These are phyloP conservation scores for Thelaira solivaga DNA, from an alignment of 2,888 invertebrate species.

Conservation along the genomic window DNA sequence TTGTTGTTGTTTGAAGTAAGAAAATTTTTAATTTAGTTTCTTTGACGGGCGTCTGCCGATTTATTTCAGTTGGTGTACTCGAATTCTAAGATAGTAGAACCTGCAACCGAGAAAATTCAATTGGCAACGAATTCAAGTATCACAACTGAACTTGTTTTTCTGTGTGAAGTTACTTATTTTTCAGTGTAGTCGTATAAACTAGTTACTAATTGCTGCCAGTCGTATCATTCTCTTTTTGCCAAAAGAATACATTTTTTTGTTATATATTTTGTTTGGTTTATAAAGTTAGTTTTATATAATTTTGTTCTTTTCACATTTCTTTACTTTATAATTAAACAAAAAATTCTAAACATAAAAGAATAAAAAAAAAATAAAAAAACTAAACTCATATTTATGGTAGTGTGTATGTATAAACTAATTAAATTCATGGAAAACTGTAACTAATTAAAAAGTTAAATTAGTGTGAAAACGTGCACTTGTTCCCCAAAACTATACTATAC, in stretches of 20 bases:
- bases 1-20: too few species aligned
- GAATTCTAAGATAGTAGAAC: too few species aligned
- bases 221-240: neutral
- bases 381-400: too few species aligned
- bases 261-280: conserved; percentile 31
- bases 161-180: too few species aligned
- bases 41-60: too few species aligned
- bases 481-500: conserved; percentile 15
- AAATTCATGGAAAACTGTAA: conserved; percentile 56
- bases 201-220: neutral
- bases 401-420: conserved; percentile 44
- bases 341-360: neutral
- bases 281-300: conserved; percentile 39
- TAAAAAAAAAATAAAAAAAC: conserved; percentile 15
- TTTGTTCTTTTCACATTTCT: conserved; percentile 12
- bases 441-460: conserved; percentile 63
- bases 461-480: conserved; percentile 60
- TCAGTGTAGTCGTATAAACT: neutral
- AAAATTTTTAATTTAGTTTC: too few species aligned
- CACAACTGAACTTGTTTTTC: too few species aligned
- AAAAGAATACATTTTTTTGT: conserved; percentile 3
- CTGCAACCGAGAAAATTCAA: too few species aligned
- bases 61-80: too few species aligned
- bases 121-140: too few species aligned
- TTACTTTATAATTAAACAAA: conserved; percentile 20